Evolutionary conservation across 1,140 invertebrate species (phyloP).

Genomic region (Pseudoatta argentina): DNA sequence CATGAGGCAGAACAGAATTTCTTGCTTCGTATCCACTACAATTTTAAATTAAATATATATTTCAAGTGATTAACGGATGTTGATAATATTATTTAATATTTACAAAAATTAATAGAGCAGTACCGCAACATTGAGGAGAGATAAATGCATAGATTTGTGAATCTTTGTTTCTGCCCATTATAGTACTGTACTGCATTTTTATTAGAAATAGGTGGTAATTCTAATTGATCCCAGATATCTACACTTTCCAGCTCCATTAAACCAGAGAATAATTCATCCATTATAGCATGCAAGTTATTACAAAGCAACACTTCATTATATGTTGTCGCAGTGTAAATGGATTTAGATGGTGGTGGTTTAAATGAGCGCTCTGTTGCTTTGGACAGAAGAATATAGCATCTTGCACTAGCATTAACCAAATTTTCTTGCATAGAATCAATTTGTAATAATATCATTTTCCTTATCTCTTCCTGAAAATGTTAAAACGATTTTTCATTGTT

Average conservation of each 20-base stretch:
- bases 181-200: conserved; percentile 78
- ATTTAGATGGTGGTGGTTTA: conserved; percentile 72
- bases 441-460: conserved; percentile 74
- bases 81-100: conserved; percentile 26
- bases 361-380: conserved; percentile 78
- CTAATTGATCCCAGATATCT: conserved; percentile 70
- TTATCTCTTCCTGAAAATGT: conserved; percentile 69
- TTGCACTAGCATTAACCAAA: conserved; percentile 79
- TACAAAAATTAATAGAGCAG: conserved; percentile 20
- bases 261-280: conserved; percentile 78
- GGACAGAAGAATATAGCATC: conserved; percentile 77
- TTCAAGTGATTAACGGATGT: neutral
- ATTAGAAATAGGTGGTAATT: conserved; percentile 76
- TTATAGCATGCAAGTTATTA: conserved; percentile 80
- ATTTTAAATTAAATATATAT: conserved; percentile 40
- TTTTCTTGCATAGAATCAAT: conserved; percentile 77
- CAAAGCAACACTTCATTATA: conserved; percentile 80
- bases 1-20: conserved; percentile 75
- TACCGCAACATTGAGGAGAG: conserved; percentile 80
- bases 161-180: conserved; percentile 74
- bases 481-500: neutral
- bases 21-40: conserved; percentile 73
- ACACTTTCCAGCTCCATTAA: conserved; percentile 71
- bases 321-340: conserved; percentile 73
- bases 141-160: conserved; percentile 80